Percentiles rank a stretch among this genome's conserved stretches.
Conservation (phyloP, 2,888 invertebrate species). For the Eristalis pertinax region DNA sequence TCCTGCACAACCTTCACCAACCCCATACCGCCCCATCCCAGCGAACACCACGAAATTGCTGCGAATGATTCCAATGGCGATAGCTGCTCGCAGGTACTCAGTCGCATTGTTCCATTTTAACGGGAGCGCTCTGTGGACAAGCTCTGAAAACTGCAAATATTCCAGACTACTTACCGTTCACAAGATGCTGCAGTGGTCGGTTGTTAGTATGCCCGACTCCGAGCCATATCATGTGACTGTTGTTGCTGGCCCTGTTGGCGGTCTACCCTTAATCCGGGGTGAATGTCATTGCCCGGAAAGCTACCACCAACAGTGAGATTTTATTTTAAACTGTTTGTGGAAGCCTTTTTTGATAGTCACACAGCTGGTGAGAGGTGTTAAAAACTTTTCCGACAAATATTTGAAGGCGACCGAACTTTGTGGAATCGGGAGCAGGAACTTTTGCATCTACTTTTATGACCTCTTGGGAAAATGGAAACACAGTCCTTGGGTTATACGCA, state of each 20-base stretch:
- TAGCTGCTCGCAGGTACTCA: conserved; percentile 38
- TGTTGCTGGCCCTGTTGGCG: conserved; percentile 15
- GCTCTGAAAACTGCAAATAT: conserved; percentile 45
- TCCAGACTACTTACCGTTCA: conserved; percentile 26
- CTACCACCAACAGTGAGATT: conserved; percentile 8
- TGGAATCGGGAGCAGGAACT: too few relatives aligned
- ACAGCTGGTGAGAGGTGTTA: conserved; percentile 48
- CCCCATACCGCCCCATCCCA: too few relatives aligned
- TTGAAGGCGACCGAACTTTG: conserved; percentile 26
- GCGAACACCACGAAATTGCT: background rate
- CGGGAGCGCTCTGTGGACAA: conserved; percentile 17
- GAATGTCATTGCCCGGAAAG: conserved; percentile 57
- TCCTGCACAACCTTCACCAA: background rate
- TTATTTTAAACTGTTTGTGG: conserved; percentile 16
- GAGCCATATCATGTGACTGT: conserved; percentile 13
- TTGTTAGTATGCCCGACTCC: conserved; percentile 39
- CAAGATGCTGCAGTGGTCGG: conserved; percentile 49
- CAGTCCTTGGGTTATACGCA: background rate
- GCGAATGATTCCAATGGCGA: conserved; percentile 32
- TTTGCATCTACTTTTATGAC: background rate
- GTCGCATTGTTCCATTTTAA: conserved; percentile 54
- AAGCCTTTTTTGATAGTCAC: background rate
- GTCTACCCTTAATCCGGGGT: conserved; percentile 57
- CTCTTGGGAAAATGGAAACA: background rate
- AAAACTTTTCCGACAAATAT: conserved; percentile 58